These are phyloP conservation scores for Paraescarpia echinospica DNA, from an alignment of 1,140 invertebrate genomes.

Conservation along the genomic window DNA sequence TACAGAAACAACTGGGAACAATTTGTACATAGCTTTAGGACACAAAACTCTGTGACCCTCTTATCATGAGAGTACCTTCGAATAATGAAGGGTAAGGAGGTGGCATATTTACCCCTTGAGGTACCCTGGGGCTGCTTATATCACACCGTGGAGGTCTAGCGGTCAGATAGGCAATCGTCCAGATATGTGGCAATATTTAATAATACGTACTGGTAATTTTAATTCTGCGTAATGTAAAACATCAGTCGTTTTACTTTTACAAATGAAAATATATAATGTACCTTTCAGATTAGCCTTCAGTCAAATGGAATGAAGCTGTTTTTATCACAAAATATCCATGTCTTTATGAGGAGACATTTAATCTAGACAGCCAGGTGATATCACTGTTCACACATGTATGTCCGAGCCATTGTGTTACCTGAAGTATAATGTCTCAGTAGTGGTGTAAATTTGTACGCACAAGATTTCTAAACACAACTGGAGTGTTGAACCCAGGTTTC, in stretches of 20 bases:
- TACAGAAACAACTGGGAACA: neutral
- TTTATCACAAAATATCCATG: neutral
- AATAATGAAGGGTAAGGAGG: neutral
- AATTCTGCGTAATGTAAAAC: neutral
- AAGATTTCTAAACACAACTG: too few species aligned
- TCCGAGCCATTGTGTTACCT: neutral
- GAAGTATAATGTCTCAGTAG: too few species aligned
- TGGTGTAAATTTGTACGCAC: too few species aligned
- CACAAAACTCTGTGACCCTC: neutral
- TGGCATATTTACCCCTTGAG: neutral
- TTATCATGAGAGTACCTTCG: neutral
- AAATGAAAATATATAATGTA: neutral
- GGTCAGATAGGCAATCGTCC: neutral
- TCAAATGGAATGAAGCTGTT: neutral
- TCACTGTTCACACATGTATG: neutral
- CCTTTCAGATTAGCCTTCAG: neutral
- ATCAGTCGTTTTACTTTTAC: neutral
- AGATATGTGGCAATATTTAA: neutral
- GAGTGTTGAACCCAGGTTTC: neutral
- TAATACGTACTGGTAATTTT: neutral
- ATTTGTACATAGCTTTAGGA: neutral
- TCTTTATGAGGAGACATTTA: neutral
- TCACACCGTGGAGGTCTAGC: neutral
- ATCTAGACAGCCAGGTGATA: neutral
- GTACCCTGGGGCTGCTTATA: neutral